These are phyloP conservation scores for Galeopsomyia nigrocyanea DNA, from an alignment of 2,888 invertebrate genomes.

Conservation along the genomic window DNA sequence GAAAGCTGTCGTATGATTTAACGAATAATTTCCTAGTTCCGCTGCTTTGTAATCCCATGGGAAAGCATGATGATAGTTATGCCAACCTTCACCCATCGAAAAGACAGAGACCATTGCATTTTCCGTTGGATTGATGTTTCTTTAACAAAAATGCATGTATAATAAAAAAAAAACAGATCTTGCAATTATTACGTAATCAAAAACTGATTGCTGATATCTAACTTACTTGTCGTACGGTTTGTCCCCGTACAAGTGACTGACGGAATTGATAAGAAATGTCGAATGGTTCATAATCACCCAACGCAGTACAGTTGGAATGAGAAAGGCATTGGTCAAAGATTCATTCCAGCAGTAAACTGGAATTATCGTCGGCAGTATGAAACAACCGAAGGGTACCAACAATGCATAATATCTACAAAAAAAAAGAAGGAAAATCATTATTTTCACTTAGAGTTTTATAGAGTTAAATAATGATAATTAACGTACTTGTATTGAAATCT, in stretches of 20 bases:
- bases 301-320: slow-evolving; percentile 78
- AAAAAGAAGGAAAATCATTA: no score
- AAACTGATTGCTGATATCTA: slow-evolving; percentile 20
- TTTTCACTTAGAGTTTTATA: no score
- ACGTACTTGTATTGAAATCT: no score
- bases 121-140: slow-evolving; percentile 84
- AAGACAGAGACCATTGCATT: slow-evolving; percentile 81
- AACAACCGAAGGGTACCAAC: no score
- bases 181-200: background rate
- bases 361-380: no score
- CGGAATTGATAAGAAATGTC: slow-evolving; percentile 93
- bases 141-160: slow-evolving; percentile 58
- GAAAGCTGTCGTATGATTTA: slow-evolving; percentile 72
- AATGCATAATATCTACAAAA: no score
- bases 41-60: no score
- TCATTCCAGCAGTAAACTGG: no score
- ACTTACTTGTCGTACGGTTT: slow-evolving; percentile 81
- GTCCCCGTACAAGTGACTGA: slow-evolving; percentile 84
- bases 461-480: no score
- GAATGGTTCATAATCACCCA: slow-evolving; percentile 83
- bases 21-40: slow-evolving; percentile 81
- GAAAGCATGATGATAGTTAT: no score
- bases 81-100: slow-evolving; percentile 83
- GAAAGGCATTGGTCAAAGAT: no score
- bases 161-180: slow-evolving; percentile 1